Evolutionary conservation across 2,113 vertebrate genomes (phyloP), one percentile per base, ranked within the genome.

Genomic region (Oceanodroma tethys): DNA sequence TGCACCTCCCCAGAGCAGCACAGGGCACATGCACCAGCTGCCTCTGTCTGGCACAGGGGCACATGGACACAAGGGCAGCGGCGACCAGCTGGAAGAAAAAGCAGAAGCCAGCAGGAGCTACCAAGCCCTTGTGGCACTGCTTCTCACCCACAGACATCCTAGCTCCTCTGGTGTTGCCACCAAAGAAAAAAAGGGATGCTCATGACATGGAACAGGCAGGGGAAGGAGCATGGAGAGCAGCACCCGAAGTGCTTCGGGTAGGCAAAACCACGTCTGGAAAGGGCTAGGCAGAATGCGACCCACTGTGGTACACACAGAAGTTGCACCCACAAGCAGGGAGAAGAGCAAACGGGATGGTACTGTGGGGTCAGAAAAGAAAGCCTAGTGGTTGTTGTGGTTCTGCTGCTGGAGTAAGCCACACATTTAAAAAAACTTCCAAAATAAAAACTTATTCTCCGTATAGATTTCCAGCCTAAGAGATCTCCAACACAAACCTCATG

Each of bases 181-280:
- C 16, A 26, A 47, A 68, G 3, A 0, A 52, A 89, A 70, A 81
- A 18, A 4, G 2, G 11, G 20, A 50, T 73, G 17, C 16, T 74
- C 18, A 16, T 3, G 11, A 29, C 43, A 88, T 21, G 59, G 18
- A 40, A 60, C 18, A 48, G 30, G 16, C 27, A 67, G 19, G 6
- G 40, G 8, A 83, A 86, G 30, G 13, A 63, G 12, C 16, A 59
- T 3, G 8, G 10, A 59, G 4, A 48, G 10, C 21, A 68, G 21
- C 36, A 88, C 9, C 14, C 0, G 0, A 47, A 76, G 30, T 8
- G 36, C 25, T 83, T 47, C 0, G 1, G 10, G 50, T 3, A 75
- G 23, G 42, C 20, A 59, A 83, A 90, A 68, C 1, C 11, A 43
- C 10, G n/a, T 29, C 48, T 50, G 23, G 36, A 63, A 79, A 63